These are phyloP conservation scores for Forbesichthys agassizii DNA, from an alignment of 2,113 vertebrate species.

Conservation along the genomic window DNA sequence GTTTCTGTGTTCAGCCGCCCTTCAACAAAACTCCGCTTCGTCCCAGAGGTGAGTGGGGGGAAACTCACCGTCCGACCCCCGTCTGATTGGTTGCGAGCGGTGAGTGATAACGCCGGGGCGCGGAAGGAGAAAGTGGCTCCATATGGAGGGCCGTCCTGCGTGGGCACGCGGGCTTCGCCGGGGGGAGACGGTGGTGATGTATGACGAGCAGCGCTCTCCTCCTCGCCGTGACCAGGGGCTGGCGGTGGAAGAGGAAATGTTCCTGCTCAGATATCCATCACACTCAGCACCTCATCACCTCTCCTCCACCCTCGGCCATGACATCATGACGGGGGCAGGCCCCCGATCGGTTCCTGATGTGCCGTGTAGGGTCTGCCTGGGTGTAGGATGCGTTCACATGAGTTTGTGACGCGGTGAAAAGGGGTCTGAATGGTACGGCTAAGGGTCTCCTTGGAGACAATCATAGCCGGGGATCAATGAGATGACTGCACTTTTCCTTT, in stretches of 20 bases:
- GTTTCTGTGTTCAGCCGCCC: constrained; percentile 39
- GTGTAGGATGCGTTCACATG: constrained; percentile 35
- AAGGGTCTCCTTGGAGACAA: no score
- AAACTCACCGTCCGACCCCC: constrained; percentile 17
- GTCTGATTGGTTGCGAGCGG: constrained; percentile 35
- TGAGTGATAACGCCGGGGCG: constrained; percentile 10
- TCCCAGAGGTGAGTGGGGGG: constrained; percentile 31
- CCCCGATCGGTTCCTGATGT: constrained; percentile 72
- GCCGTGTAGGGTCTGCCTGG: constrained; percentile 22
- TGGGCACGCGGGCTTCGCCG: constrained; percentile 28
- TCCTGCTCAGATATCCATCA: constrained; percentile 80
- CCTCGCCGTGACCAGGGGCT: constrained; percentile 71
- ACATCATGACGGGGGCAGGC: constrained; percentile 61
- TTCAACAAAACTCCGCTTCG: constrained; percentile 14
- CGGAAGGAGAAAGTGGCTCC: constrained; percentile 52
- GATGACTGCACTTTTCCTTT: no score
- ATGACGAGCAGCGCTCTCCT: constrained; percentile 68
- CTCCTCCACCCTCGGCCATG: constrained; percentile 57
- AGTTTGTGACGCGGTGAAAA: not conserved
- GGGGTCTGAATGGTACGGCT: no score
- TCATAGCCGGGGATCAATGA: no score
- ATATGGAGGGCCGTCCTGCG: constrained; percentile 57
- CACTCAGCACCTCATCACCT: constrained; percentile 75
- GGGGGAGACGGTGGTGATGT: constrained; percentile 66
- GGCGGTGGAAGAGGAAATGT: constrained; percentile 72